A percentile compares a stretch with the other conserved stretches of the same genome.
phyloP scores from a whole-genome alignment of 2,113 vertebrate genomes.

The Malaclemys terrapin region DNA sequence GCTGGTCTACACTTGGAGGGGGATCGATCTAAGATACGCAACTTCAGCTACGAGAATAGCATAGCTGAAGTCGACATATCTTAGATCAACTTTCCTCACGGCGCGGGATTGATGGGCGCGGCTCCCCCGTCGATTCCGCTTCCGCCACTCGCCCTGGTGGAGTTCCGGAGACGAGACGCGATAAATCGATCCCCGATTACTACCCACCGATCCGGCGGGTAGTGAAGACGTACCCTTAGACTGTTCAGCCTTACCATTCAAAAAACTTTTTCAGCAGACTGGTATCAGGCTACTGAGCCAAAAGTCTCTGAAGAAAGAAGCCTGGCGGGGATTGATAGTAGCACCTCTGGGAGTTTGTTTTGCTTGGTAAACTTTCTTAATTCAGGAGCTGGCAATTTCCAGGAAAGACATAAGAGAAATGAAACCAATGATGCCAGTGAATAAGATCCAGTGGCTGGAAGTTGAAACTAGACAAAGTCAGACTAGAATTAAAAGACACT shows the following conservation, averaged over 20 bases:
- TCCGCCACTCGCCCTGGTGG: too few species aligned
- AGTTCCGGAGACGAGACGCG: too few species aligned
- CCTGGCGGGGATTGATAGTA: background rate
- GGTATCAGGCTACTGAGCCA: background rate
- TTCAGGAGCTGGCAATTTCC: background rate
- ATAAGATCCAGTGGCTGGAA: background rate
- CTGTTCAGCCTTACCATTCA: background rate
- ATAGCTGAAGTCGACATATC: too few species aligned
- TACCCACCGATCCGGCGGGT: too few species aligned
- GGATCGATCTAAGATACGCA: too few species aligned
- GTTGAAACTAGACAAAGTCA: background rate
- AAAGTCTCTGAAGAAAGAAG: background rate
- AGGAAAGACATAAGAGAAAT: background rate
- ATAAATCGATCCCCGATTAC: too few species aligned
- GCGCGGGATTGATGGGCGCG: too few species aligned
- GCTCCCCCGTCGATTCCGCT: too few species aligned
- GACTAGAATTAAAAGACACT: background rate
- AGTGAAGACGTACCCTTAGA: too few species aligned
- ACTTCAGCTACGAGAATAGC: too few species aligned
- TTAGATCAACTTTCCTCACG: too few species aligned
- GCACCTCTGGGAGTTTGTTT: background rate
- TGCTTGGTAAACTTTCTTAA: accelerated
- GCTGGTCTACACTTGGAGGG: too few species aligned
- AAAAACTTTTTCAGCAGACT: accelerated
- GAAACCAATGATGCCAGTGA: background rate